Conservation (phyloP, 2,888 invertebrate genomes). For the Harpalus rufipes region DNA sequence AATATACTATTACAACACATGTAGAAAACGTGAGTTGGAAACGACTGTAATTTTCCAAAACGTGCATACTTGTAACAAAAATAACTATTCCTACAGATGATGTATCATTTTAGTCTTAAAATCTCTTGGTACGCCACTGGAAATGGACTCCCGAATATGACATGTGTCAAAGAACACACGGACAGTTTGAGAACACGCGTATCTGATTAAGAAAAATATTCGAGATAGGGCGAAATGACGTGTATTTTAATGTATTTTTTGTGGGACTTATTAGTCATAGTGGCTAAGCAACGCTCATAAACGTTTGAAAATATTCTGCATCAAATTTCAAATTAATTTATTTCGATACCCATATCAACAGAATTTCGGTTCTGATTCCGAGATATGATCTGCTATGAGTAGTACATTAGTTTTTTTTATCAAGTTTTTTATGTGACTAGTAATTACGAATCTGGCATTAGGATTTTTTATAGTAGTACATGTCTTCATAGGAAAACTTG, state of each 20-base stretch:
- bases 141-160: slow-evolving; percentile 35
- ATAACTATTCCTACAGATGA: not conserved
- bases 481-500: not conserved
- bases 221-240: slow-evolving; percentile 59
- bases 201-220: slow-evolving; percentile 68
- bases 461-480: not conserved
- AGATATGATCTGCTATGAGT: slow-evolving; percentile 10
- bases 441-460: not conserved
- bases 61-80: not conserved
- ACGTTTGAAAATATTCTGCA: slow-evolving; percentile 40
- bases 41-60: too few species aligned
- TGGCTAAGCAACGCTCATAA: slow-evolving; percentile 27
- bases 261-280: slow-evolving; percentile 36
- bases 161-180: slow-evolving; percentile 62
- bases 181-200: slow-evolving; percentile 64
- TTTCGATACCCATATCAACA: slow-evolving; percentile 49
- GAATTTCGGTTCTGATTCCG: slow-evolving; percentile 11
- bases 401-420: slow-evolving; percentile 18
- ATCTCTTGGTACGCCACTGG: not conserved
- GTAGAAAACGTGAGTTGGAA: too few species aligned
- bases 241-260: slow-evolving; percentile 59
- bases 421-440: not conserved
- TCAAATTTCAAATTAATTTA: slow-evolving; percentile 55
- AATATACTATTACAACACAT: too few species aligned
- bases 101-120: not conserved